phyloP scores from a whole-genome alignment of 1,140 invertebrate genomes.

The Drosophila ohnishii region DNA sequence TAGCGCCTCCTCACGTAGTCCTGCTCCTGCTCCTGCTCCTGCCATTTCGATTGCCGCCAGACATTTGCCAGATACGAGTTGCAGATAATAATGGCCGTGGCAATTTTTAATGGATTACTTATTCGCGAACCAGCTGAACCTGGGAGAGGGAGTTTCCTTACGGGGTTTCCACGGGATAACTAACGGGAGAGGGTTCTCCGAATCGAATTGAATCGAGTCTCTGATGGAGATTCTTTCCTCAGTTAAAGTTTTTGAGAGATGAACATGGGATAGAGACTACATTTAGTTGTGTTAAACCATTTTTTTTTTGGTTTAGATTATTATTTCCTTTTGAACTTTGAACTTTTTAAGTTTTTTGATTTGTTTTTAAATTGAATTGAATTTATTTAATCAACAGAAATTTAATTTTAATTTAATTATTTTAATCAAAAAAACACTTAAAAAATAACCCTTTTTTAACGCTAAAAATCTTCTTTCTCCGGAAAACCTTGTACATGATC shows the following conservation, averaged over 20 bases:
- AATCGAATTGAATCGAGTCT: too few species aligned
- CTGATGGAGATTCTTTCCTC: background rate
- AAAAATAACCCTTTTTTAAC: too few species aligned
- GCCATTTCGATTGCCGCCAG: conserved; percentile 64
- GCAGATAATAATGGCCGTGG: conserved; percentile 25
- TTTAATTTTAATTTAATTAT: too few species aligned
- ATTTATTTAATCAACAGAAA: background rate
- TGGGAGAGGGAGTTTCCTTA: background rate
- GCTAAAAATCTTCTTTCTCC: too few species aligned
- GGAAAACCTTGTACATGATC: too few species aligned
- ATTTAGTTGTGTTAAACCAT: background rate
- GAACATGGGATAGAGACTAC: background rate
- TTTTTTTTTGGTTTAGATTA: background rate
- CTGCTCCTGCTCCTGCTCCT: conserved; percentile 21
- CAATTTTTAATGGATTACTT: conserved; percentile 75
- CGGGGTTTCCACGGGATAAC: background rate
- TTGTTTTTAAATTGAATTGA: background rate
- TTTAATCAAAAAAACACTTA: too few species aligned
- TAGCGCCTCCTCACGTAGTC: conserved; percentile 56
- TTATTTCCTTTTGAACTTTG: too few species aligned
- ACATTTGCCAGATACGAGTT: conserved; percentile 72
- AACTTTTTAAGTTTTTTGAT: too few species aligned
- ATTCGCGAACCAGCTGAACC: conserved; percentile 17
- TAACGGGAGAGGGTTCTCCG: background rate
- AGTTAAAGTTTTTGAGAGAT: background rate